These are phyloP conservation scores for Trichosurus vulpecula DNA, from an alignment of 2,797 vertebrate species.

Conservation along the genomic window DNA sequence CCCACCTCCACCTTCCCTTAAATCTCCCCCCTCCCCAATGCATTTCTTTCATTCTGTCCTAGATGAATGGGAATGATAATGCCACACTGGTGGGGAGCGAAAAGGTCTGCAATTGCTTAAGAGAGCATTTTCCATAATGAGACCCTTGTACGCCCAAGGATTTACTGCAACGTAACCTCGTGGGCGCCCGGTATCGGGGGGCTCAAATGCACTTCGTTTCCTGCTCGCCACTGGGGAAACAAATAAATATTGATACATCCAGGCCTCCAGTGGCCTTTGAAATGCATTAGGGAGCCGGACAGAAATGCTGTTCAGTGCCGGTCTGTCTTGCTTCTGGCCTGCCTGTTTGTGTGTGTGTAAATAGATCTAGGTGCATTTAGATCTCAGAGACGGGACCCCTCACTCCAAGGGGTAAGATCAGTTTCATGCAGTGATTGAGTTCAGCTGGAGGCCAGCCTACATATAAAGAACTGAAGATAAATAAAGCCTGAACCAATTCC, in stretches of 20 bases:
- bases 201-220: slow-evolving; percentile 40
- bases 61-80: accelerated
- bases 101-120: background rate
- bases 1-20: background rate
- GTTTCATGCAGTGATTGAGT: slow-evolving; percentile 76
- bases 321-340: background rate
- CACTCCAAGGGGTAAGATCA: slow-evolving; percentile 64
- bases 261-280: slow-evolving; percentile 16
- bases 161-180: background rate
- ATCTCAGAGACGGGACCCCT: slow-evolving; percentile 52
- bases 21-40: slow-evolving; percentile 14
- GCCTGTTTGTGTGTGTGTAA: background rate
- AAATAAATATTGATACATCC: slow-evolving; percentile 28
- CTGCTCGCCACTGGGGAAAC: background rate
- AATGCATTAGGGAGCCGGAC: slow-evolving; percentile 24
- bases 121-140: slow-evolving; percentile 16
- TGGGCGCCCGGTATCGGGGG: background rate
- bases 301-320: background rate
- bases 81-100: background rate
- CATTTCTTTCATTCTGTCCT: accelerated
- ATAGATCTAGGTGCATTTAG: slow-evolving; percentile 43
- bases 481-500: slow-evolving; percentile 61
- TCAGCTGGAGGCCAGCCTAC: slow-evolving; percentile 77
- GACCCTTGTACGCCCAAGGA: background rate
- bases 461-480: slow-evolving; percentile 54